Percentiles rank a stretch among this genome's conserved stretches.
phyloP scores from a whole-genome alignment of 2,888 invertebrate species.

The Ophraella communa region DNA sequence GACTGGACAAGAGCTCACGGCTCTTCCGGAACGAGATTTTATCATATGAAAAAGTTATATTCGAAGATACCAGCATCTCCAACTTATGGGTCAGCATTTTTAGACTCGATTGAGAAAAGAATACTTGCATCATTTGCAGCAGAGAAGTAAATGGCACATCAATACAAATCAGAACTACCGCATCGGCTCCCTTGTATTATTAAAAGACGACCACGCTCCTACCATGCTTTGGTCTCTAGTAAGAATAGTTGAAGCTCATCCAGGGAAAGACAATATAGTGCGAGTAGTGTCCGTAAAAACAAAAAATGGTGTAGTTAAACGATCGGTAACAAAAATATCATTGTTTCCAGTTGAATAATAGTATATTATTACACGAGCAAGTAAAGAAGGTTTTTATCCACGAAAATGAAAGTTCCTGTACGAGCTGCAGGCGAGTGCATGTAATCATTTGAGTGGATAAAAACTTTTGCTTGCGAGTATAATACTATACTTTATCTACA shows the following conservation, averaged over 20 bases:
- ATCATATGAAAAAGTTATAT: conserved; percentile 4
- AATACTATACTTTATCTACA: no score
- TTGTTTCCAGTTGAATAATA: not conserved
- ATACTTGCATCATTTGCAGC: conserved; percentile 12
- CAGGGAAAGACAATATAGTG: no score
- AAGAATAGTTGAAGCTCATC: conserved; percentile 2
- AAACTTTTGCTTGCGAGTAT: no score
- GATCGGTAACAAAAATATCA: not conserved
- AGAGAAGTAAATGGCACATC: conserved; percentile 2
- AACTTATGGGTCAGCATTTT: conserved; percentile 12
- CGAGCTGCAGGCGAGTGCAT: no score
- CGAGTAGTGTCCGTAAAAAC: no score
- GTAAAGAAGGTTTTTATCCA: no score
- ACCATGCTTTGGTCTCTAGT: not conserved
- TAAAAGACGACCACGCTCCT: not conserved
- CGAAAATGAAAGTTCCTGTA: no score
- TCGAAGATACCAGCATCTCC: conserved; percentile 6
- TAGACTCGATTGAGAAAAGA: conserved; percentile 15
- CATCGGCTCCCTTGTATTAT: not conserved
- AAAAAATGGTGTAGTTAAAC: not conserved
- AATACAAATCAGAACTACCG: not conserved
- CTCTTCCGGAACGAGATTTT: conserved; percentile 17
- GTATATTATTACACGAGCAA: no score
- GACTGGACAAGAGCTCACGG: conserved; percentile 18
- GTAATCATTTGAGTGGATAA: no score